phyloP scores from a whole-genome alignment of 2,888 invertebrate genomes.

The Hydropsyche betteni region DNA sequence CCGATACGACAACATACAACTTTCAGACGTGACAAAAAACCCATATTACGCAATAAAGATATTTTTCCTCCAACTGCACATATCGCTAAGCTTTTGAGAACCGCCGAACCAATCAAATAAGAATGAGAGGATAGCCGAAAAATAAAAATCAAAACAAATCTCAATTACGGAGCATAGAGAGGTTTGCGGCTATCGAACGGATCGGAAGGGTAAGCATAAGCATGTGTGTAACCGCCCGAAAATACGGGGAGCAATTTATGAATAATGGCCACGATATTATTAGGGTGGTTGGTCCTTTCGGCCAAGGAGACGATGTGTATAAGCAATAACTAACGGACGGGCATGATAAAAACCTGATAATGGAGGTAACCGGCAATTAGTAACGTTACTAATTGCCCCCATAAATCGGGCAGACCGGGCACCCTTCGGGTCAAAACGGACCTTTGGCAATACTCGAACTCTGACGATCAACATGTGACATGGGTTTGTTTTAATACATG shows the following conservation, averaged over 20 bases:
- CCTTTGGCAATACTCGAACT: not conserved
- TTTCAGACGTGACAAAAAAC: not conserved
- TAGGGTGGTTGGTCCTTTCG: slow-evolving; percentile 20
- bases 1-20: not conserved
- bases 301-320: slow-evolving; percentile 26
- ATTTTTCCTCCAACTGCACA: not conserved
- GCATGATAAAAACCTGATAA: slow-evolving; percentile 51
- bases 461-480: not conserved
- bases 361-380: slow-evolving; percentile 51
- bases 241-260: slow-evolving; percentile 37
- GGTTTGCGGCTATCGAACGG: not conserved
- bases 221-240: slow-evolving; percentile 8
- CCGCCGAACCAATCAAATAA: too few species aligned
- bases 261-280: slow-evolving; percentile 34
- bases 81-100: too few species aligned
- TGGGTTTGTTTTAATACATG: slow-evolving; percentile 13
- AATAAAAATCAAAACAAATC: slow-evolving; percentile 10
- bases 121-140: not conserved
- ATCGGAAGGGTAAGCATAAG: slow-evolving; percentile 11
- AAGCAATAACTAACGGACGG: slow-evolving; percentile 37
- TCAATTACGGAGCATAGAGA: slow-evolving; percentile 11
- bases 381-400: slow-evolving; percentile 49
- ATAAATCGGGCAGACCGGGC: slow-evolving; percentile 44
- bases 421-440: not conserved
- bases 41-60: not conserved